Evolutionary conservation across 2,797 vertebrate genomes (phyloP).

Genomic region (Sebastes glaucus): DNA sequence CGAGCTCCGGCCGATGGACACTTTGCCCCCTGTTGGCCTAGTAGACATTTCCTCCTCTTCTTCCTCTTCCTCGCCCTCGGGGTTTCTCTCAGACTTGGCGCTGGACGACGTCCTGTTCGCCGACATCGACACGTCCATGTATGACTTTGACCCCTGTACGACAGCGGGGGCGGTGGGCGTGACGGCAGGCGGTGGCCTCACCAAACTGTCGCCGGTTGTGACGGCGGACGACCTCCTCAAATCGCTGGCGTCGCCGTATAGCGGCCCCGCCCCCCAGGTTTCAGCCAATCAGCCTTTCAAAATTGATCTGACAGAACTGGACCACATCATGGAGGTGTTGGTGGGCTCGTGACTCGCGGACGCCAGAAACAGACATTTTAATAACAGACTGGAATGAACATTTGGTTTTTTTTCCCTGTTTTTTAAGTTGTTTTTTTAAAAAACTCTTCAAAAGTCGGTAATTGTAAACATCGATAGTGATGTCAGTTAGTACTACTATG

Average conservation of each 20-base stretch:
- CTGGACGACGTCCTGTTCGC: constrained; percentile 98
- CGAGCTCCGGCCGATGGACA: constrained; percentile 87
- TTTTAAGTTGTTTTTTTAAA: constrained; percentile 33
- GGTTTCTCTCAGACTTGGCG: constrained; percentile 97
- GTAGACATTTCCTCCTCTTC: constrained; percentile 84
- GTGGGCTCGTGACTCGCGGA: constrained; percentile 89
- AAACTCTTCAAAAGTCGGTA: constrained; percentile 70
- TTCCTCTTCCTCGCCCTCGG: constrained; percentile 87
- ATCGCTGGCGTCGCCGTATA: constrained; percentile 90
- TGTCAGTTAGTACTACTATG: constrained; percentile 82
- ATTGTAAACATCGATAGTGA: constrained; percentile 80
- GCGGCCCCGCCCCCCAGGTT: constrained; percentile 87
- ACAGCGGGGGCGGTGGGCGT: constrained; percentile 75
- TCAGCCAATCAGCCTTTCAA: constrained; percentile 98
- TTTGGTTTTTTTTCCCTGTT: constrained; percentile 21
- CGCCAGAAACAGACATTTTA: constrained; percentile 2
- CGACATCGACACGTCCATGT: constrained; percentile 99
- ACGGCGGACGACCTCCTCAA: constrained; percentile 96
- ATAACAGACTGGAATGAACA: constrained; percentile 58
- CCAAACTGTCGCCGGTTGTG: constrained; percentile 92
- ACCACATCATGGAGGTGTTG: constrained; percentile 99
- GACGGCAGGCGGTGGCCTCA: constrained; percentile 78
- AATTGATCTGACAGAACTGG: constrained; percentile 98
- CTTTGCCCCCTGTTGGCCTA: constrained; percentile 85
- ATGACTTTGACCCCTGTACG: constrained; percentile 97